phyloP scores from a whole-genome alignment of 2,113 vertebrate genomes.

The Acinonyx jubatus region DNA sequence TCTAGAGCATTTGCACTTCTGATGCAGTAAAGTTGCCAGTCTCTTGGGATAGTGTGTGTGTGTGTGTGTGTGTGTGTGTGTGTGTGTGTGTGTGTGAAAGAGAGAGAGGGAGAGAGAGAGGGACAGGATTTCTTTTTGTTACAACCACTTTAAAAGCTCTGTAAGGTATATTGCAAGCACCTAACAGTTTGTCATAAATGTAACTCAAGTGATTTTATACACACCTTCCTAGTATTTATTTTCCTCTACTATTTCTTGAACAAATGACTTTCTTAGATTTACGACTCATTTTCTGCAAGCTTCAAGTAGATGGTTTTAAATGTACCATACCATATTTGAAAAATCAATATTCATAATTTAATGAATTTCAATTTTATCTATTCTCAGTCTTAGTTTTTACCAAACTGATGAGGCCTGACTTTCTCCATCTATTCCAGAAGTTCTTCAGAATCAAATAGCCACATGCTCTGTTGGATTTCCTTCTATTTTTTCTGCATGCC shows the following conservation, averaged over 20 bases:
- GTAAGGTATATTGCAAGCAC: background rate
- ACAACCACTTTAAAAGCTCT: background rate
- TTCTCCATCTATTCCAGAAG: background rate
- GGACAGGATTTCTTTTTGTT: background rate
- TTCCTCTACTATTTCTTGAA: background rate
- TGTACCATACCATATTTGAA: background rate
- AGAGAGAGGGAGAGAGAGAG: background rate
- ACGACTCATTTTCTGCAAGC: background rate
- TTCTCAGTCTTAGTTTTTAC: conserved; percentile 42
- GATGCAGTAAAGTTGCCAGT: background rate
- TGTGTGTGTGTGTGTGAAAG: background rate
- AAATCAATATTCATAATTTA: background rate
- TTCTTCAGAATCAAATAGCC: background rate
- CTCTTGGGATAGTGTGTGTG: background rate
- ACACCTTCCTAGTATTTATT: background rate
- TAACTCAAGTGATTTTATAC: conserved; percentile 4
- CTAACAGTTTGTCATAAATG: conserved; percentile 20
- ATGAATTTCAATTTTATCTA: background rate
- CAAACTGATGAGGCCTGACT: background rate
- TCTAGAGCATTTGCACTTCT: background rate
- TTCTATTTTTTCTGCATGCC: background rate
- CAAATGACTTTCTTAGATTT: conserved; percentile 19
- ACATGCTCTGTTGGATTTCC: background rate
- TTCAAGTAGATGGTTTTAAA: background rate
- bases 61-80: background rate